Evolutionary conservation across 2,113 vertebrate genomes (phyloP), one percentile per base, ranked within the genome.

Genomic region (Brachyhypopomus gauderio): DNA sequence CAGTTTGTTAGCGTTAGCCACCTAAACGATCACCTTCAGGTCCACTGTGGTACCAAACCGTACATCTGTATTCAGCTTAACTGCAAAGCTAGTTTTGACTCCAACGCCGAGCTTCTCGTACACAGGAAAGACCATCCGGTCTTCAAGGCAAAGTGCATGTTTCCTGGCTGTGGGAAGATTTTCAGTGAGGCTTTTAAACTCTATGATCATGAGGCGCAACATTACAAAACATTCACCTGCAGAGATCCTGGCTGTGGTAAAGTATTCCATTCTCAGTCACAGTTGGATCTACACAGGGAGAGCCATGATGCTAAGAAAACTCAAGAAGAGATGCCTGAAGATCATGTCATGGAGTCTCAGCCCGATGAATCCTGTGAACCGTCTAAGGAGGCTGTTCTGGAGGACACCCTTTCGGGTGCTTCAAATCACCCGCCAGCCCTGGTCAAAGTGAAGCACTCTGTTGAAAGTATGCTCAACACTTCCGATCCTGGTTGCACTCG

Each of bases 51-150:
- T 72, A 94, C 90, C 73, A 97, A 95, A 71, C 97, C 97, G 3
- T 99, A 99, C 45, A 98, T 98, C 85, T 99, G 97, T 88, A 98
- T 99, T 86, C 97, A 99, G 88, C 86, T 99, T 78, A 96, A 97
- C 83, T 99, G 97, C 89, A 98, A 96, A 80, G 95, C 97, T n/a
- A 96, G 96, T 72, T 99, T 98, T 88, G 92, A 96, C 85, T 96
- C 96, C 75, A 97, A 98, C 0, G 92, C 96, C 11, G 97, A 98
- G 82, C 94, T 99, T 62, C 87, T 98, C 25, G 86, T 95, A 1
- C 97, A 99, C 64, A 93, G 94, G 85, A 97, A 96, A 89, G 96
- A 93, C 0, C 97, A 99, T 85, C 87, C 92, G 0, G 87, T 94
- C 58, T 99, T 99, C 77, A 96, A 94, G 89, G 96, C 97, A 8